A percentile compares a stretch with the other conserved stretches of the same genome.
Conservation (phyloP, 2,797 vertebrate genomes). For the Diglossa cyanea region DNA sequence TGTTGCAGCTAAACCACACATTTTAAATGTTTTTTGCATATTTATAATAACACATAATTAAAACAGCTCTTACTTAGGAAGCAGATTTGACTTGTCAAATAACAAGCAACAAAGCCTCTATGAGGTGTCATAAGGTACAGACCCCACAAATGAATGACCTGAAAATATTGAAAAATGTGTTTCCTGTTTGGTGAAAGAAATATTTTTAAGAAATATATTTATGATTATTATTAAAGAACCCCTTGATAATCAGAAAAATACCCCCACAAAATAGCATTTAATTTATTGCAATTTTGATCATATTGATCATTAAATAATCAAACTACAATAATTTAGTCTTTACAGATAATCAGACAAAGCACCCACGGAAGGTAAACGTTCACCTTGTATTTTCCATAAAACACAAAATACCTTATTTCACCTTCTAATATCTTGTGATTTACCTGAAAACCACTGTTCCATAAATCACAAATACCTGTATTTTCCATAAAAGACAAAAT, state of each 20-base stretch:
- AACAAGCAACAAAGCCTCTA: not conserved
- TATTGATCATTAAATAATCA: not conserved
- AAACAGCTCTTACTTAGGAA: not conserved
- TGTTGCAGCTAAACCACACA: not conserved
- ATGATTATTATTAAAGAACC: not conserved
- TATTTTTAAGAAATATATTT: not conserved
- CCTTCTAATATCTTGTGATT: not conserved
- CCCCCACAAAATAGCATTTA: accelerated
- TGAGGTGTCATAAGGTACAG: not conserved
- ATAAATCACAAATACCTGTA: no score
- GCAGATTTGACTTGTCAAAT: not conserved
- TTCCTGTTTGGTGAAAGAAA: not conserved
- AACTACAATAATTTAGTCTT: not conserved
- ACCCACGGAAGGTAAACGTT: not conserved
- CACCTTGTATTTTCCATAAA: not conserved
- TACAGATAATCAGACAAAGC: not conserved
- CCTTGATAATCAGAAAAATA: not conserved
- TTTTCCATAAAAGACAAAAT: not conserved
- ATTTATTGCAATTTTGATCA: not conserved
- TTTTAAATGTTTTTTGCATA: not conserved
- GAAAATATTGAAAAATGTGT: not conserved
- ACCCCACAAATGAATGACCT: not conserved
- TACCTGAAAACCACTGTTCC: not conserved
- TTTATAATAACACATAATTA: not conserved
- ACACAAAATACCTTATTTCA: not conserved